Evolutionary conservation across 1,140 invertebrate species (phyloP), one percentile per base, ranked within the genome.

Genomic region (Eriosoma lanigerum): DNA sequence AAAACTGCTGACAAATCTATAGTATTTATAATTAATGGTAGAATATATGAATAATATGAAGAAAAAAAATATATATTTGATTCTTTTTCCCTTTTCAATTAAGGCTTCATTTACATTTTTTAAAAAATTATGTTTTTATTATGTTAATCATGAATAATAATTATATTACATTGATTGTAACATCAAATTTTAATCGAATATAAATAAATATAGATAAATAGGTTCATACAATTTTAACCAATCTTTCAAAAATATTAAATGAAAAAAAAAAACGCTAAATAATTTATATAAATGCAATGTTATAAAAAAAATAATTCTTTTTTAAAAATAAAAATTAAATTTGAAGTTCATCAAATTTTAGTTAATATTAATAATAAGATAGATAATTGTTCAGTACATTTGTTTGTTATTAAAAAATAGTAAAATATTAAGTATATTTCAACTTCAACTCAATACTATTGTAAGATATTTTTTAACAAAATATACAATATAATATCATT

Each of bases 401-500:
- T n/a, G 29, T 46, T 68, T 68, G 3, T 38, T 38, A 4, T 4
- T 38, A 3, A 38, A 38, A 38, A 38, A 38, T 38, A 38, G 3
- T 72, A 52, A 72, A 72, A 72, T 29, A 66, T 38, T 38, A 21
- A 66, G 5, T 46, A 5, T 46, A 24, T 46, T 66, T 50, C 32
- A 68, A 17, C 24, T 70, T 70, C 1, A 68, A 46, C 13, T 46
- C 64, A 0, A 44, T 21, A 15, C 50, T 24, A 66, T 44, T n/a
- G 13, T 15, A 29, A 29, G 24, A 52, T 66, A 70, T 29, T 50
- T 70, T 19, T 29, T 38, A 38, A 38, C 32, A 38, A n/a, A n/a
- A 29, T 70, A 17, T 62, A 72, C 24, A 52, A 9, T 72, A 13
- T 10, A 48, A 70, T 29, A 72, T 52, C 17, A 72, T 72, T 72